Conservation (phyloP, 2,113 vertebrate species). For the Rhea americana region DNA sequence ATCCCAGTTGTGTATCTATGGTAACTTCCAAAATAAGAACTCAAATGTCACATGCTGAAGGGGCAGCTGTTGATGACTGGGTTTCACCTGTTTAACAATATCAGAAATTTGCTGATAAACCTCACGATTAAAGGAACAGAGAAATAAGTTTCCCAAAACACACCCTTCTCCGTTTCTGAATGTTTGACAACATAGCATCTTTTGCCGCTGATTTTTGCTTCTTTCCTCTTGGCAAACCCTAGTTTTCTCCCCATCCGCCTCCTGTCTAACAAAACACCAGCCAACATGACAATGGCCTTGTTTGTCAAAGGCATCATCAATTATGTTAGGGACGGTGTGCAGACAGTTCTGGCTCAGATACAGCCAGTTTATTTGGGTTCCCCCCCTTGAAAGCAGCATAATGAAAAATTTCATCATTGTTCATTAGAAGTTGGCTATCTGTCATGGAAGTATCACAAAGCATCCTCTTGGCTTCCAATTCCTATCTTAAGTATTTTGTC, state of each 20-base stretch:
- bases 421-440: neutral
- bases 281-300: constrained; percentile 36
- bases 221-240: constrained; percentile 47
- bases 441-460: neutral
- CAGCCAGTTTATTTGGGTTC: constrained; percentile 20
- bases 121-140: constrained; percentile 4
- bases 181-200: neutral
- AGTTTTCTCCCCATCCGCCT: constrained; percentile 21
- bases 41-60: constrained; percentile 52
- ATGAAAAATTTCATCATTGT: neutral
- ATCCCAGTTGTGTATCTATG: constrained; percentile 54
- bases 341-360: constrained; percentile 55
- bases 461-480: constrained; percentile 8
- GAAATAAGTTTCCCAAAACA: constrained; percentile 18
- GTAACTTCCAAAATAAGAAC: constrained; percentile 60
- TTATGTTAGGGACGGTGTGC: constrained; percentile 64
- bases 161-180: neutral
- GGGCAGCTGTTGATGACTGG: constrained; percentile 33
- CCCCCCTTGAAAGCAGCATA: neutral
- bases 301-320: constrained; percentile 64
- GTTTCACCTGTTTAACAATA: constrained; percentile 35
- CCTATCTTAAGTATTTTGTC: neutral
- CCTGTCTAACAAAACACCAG: constrained; percentile 56
- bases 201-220: constrained; percentile 11
- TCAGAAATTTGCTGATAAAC: constrained; percentile 16